phyloP scores from a whole-genome alignment of 2,797 vertebrate genomes.

The Brachyalestes nurse region DNA sequence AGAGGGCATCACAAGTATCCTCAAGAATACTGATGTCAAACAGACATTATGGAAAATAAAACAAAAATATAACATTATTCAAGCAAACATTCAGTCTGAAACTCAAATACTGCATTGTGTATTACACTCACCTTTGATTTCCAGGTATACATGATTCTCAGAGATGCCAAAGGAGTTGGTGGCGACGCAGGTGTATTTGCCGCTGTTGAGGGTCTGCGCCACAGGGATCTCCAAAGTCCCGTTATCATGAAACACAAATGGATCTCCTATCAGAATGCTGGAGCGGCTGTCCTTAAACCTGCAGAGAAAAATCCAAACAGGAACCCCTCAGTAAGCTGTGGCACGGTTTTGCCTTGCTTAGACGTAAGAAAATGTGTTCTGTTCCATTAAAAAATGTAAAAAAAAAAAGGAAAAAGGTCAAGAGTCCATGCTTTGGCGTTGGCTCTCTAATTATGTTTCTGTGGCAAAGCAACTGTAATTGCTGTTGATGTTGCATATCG shows the following conservation, averaged over 20 bases:
- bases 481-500: background rate
- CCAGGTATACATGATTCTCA: conserved; percentile 89
- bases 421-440: background rate
- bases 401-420: too few relatives aligned
- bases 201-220: conserved; percentile 83
- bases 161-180: conserved; percentile 85
- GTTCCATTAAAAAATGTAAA: background rate
- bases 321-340: background rate
- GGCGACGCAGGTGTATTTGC: conserved; percentile 91
- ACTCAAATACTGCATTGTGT: background rate
- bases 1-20: background rate
- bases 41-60: background rate
- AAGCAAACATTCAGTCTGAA: background rate
- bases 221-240: conserved; percentile 89
- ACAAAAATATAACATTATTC: background rate
- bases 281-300: conserved; percentile 93
- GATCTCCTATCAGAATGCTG: conserved; percentile 84
- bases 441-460: background rate
- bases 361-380: background rate
- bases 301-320: conserved; percentile 5
- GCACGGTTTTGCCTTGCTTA: background rate
- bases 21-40: background rate
- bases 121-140: conserved; percentile 90
- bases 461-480: background rate
- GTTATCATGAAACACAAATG: conserved; percentile 86